Base-by-base conservation (phyloP, 2,888 invertebrate species). In the Argyresthia goedartella region DNA sequence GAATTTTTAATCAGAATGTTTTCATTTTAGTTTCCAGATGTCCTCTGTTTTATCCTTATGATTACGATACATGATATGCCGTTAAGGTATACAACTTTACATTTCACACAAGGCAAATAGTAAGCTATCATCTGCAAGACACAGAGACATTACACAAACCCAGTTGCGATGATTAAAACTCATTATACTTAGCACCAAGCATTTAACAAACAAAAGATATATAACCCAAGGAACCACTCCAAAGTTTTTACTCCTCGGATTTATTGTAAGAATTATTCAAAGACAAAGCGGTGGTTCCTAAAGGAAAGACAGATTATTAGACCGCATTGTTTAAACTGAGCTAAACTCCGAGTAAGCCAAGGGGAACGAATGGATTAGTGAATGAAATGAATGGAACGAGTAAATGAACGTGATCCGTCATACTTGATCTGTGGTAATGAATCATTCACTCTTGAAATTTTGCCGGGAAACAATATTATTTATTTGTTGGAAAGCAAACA, bases 181-280 rank as follows among this genome's bases (percentile, higher is more conserved):
- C 2, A 25, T 25, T 25, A 4, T 25, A 25, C 25, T 25, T 25
- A 25, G 6, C 2, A 25, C 6, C 25, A 25, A 55, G 25, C 41
- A 50, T 55, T 53, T 55, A 52, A 52, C 49, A 52, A 55, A 55
- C 54, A 54, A 56, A 57, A 54, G 56, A 60, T 58, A 68, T 25
- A 25, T 70, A 67, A 67, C 67, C 64, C 62, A 62, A 67, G 62
- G 15, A 65, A 59, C 63, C 58, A 61, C 64, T 66, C 63, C 69
- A 69, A 70, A 71, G 72, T 73, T 79, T 71, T 74, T 76, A 78
- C 74, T 77, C 71, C 67, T 67, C 66, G 69, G 73, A 81, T 78
- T 81, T 82, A 81, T 81, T 78, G 76, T 76, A 70, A 70, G 70
- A 81, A 82, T 81, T 78, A 81, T 71, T 82, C 78, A 77, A 74